Conservation (phyloP, 2,797 vertebrate species). For the Myripristis jacobus region DNA sequence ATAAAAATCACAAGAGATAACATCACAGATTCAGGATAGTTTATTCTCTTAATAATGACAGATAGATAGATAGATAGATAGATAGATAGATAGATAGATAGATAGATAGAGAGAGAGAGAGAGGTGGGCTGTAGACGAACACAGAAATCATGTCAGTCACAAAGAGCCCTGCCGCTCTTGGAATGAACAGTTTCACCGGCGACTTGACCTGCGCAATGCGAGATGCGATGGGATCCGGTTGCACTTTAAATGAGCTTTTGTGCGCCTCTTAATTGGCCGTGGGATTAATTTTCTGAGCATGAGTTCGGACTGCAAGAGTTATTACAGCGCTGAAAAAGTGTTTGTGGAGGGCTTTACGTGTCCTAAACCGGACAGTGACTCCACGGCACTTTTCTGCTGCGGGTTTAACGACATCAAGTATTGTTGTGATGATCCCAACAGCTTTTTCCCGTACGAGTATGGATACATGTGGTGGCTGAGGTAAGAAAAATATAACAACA, state of each 20-base stretch:
- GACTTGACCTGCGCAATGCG: background rate
- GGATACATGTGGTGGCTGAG: slow-evolving; percentile 96
- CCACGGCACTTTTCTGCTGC: slow-evolving; percentile 88
- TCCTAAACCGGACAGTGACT: slow-evolving; percentile 84
- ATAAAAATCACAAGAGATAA: no score
- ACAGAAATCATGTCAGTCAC: background rate
- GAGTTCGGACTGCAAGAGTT: slow-evolving; percentile 88
- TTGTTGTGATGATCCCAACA: slow-evolving; percentile 92
- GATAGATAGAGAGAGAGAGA: slow-evolving; percentile 2
- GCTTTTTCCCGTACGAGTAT: slow-evolving; percentile 93
- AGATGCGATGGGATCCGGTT: background rate
- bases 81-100: no score
- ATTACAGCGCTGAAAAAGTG: slow-evolving; percentile 85
- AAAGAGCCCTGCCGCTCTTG: background rate
- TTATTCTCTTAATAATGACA: no score
- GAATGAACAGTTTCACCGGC: background rate
- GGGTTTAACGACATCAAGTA: slow-evolving; percentile 93
- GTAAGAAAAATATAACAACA: slow-evolving; percentile 82
- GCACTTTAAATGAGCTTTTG: background rate
- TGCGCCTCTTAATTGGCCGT: background rate
- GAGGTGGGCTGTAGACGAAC: background rate
- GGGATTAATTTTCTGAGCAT: slow-evolving; percentile 69
- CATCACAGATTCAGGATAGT: no score
- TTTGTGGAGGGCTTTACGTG: slow-evolving; percentile 88
- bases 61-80: no score